Base-by-base conservation (phyloP, 1,140 invertebrate genomes). In the Tribolium madens region DNA sequence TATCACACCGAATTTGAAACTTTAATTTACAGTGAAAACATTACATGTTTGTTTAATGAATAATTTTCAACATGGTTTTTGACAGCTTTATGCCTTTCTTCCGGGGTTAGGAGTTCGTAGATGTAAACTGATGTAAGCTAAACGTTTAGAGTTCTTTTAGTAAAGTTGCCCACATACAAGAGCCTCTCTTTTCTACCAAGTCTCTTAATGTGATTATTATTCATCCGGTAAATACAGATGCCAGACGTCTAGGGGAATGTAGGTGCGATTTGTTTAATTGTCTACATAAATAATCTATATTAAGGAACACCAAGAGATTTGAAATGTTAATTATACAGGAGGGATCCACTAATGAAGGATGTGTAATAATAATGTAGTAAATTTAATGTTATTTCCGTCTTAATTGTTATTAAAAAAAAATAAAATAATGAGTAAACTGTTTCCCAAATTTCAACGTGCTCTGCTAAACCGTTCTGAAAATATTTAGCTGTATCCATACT, bases 1-100 rank as follows among this genome's bases (percentile, higher is more conserved):
- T 33, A 64, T 33, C 57, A 12, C 31, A 33, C 57, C 2, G 17
- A 17, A 21, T 21, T 57, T n/a, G 17, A 17, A 17, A 26, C 14
- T 7, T 3, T 57, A 57, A 57, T 57, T 57, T 21, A 57, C 52
- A 57, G 52, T 21, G 13, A 57, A 57, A 57, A 26, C 52, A 18
- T 57, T 57, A 7, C 18, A 12, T 64, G 57, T 64, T 64, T 64
- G 57, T 64, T 64, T 64, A 64, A 12, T 33, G 52, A 1, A 57
- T 26, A 57, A 57, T 64, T 64, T 64, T 64, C 14, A 64, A 64
- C 57, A 64, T 12, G 48, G 1, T 64, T 64, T 64, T 64, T 64
- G 57, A 64, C 57, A 64, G 57, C 57, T 64, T 64, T 64, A 31
- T n/a, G 17, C 21, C n/a, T 64, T 26, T 57, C 52, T 57, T 57